Base-by-base conservation (phyloP, 2,797 vertebrate species). In the Leptodactylus fallax region DNA sequence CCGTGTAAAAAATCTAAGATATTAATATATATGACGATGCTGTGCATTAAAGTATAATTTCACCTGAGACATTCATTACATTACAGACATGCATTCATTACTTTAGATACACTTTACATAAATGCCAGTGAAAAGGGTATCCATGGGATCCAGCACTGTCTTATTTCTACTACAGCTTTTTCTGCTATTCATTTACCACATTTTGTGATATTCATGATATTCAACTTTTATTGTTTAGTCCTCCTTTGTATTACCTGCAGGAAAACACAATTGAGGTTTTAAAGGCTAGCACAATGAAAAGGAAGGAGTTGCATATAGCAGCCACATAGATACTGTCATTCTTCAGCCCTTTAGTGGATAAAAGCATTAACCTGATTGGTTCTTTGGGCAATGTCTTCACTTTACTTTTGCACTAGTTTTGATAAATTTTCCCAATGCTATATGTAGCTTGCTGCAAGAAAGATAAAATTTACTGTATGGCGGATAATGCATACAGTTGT, bases 11-110 rank as follows among this genome's bases (percentile, higher is more conserved):
- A 74, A 49, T 74, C 19, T 12, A 74, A 74, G 11, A n/a, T n/a
- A 11, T 76, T 76, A n/a, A 76, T 76, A 49, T 76, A 51, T n/a
- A 51, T 77, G 49, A 77, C 2, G 11, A 53, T 77, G 49, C 45
- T 76, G 45, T 76, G 72, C 45, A 76, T 76, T 76, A 76, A n/a
- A 71, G 16, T 6, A 76, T 77, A 53, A 77, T 53, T 77, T 51
- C 13, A 23, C 47, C 72, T 45, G 36, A 71, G 3, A 21, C 36
- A 72, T 72, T 11, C 8, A 47, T 25, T 72, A 47, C 36, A n/a
- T n/a, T n/a, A n/a, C n/a, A n/a, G n/a, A n/a, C n/a, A n/a, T n/a
- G n/a, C n/a, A n/a, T n/a, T n/a, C n/a, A n/a, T n/a, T n/a, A n/a
- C n/a, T n/a, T 47, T 72, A 47, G 47, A 21, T 9, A 11, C 19